A percentile compares a stretch with the other conserved stretches of the same genome.
These are phyloP conservation scores for Pseudorectes ferrugineus DNA, from an alignment of 2,113 vertebrate species.

Conservation along the genomic window DNA sequence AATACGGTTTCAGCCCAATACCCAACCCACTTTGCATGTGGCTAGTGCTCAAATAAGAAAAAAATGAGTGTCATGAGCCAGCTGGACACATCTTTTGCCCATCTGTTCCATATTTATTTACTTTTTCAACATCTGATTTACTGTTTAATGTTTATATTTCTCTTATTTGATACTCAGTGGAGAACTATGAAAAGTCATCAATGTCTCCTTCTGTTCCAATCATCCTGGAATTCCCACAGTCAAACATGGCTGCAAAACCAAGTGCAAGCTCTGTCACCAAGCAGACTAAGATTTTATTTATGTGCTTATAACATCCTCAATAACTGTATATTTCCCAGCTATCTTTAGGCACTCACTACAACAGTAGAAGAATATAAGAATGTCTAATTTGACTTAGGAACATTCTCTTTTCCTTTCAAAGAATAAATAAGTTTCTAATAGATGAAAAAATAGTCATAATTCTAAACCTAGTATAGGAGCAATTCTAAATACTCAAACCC, in stretches of 20 bases:
- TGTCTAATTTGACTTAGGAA: neutral
- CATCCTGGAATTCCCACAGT: neutral
- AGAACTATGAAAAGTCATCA: neutral
- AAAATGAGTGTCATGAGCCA: neutral
- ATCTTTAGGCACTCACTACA: neutral
- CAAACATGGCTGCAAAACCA: neutral
- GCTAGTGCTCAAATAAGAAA: neutral
- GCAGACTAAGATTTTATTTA: neutral
- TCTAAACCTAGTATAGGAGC: neutral
- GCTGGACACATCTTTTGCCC: slow-evolving; percentile 28
- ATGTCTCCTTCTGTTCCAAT: neutral
- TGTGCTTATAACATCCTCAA: neutral
- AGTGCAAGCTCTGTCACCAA: neutral
- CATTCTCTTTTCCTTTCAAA: neutral
- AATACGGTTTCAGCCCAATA: neutral
- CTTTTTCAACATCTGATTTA: slow-evolving; percentile 31
- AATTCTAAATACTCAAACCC: neutral
- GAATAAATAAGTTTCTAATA: neutral
- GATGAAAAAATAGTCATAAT: neutral
- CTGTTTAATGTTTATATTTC: slow-evolving; percentile 25
- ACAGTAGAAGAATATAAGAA: neutral
- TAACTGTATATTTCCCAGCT: neutral
- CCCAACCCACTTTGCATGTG: neutral
- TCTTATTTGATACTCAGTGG: neutral
- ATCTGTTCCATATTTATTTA: slow-evolving; percentile 26